Evolutionary conservation across 2,113 vertebrate species (phyloP).

Genomic region (Thinocorus orbignyianus): DNA sequence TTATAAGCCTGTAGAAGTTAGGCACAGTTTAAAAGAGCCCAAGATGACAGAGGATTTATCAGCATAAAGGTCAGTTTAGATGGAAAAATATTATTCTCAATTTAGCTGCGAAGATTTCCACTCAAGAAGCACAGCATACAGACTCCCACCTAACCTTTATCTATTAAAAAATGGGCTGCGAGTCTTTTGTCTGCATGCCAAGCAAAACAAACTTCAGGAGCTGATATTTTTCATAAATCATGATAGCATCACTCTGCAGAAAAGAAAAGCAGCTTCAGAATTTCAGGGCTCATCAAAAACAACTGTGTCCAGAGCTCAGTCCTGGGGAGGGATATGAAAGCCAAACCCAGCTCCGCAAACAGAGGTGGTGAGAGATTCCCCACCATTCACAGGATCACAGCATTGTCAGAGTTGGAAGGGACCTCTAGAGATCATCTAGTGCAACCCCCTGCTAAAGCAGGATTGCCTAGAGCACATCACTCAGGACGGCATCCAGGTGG

Average conservation of each 20-base stretch:
- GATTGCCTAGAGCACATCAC: no score
- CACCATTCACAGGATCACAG: neutral
- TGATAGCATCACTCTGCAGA: neutral
- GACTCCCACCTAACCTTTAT: slow-evolving; percentile 4
- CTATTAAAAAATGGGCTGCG: neutral
- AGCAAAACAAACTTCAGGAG: slow-evolving; percentile 14
- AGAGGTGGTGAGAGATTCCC: neutral
- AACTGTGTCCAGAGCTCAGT: neutral
- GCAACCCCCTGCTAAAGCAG: no score
- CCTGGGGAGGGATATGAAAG: neutral
- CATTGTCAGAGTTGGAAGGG: no score
- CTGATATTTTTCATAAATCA: slow-evolving; percentile 8
- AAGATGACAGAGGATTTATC: neutral
- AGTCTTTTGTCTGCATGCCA: neutral
- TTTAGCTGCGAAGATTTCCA: slow-evolving; percentile 21
- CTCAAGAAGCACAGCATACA: neutral
- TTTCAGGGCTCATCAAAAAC: slow-evolving; percentile 48
- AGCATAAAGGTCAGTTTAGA: slow-evolving; percentile 36
- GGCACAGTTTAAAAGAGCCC: neutral
- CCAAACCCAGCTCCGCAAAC: neutral
- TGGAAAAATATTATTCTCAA: slow-evolving; percentile 38
- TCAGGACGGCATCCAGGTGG: no score
- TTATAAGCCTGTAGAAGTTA: neutral
- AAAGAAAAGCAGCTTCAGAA: slow-evolving; percentile 45
- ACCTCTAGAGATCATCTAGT: no score